Base-by-base conservation (phyloP, 2,797 vertebrate species). In the Gadopsis bispinosus region DNA sequence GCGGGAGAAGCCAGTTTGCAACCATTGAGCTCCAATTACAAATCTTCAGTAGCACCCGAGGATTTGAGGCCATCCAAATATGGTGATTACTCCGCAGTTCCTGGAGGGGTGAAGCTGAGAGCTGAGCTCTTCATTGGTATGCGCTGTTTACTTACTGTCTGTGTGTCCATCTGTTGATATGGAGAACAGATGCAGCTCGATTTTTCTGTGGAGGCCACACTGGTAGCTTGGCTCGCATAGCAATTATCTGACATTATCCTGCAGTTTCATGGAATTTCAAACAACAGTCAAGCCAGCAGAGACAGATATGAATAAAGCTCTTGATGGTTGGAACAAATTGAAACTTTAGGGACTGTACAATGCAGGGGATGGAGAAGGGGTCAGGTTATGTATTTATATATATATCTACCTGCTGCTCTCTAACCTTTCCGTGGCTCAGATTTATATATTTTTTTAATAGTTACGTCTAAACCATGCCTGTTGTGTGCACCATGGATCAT, bases 1-100 rank as follows among this genome's bases (percentile, higher is more conserved):
- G 10, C 20, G 81, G 89, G 88, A 91, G 75, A 83, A 83, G 87
- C 77, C 84, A 50, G 88, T 88, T 91, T 92, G 87, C 82, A 84
- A 62, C 86, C 85, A 84, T 93, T 91, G 88, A 90, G 85, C 87
- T 93, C 87, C 88, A 87, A 91, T 93, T 92, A 88, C 88, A 93
- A 92, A 91, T 90, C 92, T 90, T 87, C 90, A 89, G 84, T 77
- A 79, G 83, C 86, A 82, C 82, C 88, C 81, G 41, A 86, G 83
- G 92, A 85, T 91, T 90, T 84, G 77, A 87, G 83, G 84, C 88
- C 85, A 75, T 90, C 91, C 89, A 89, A 94, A 93, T 86, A 81
- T 84, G 91, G 85, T 80, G 89, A 90, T 93, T 92, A 89, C 78
- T 45, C 85, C 7, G 33, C 84, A 59, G 81, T 83, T 91, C 87